phyloP scores from a whole-genome alignment of 2,113 vertebrate species.

The Zingel zingel region DNA sequence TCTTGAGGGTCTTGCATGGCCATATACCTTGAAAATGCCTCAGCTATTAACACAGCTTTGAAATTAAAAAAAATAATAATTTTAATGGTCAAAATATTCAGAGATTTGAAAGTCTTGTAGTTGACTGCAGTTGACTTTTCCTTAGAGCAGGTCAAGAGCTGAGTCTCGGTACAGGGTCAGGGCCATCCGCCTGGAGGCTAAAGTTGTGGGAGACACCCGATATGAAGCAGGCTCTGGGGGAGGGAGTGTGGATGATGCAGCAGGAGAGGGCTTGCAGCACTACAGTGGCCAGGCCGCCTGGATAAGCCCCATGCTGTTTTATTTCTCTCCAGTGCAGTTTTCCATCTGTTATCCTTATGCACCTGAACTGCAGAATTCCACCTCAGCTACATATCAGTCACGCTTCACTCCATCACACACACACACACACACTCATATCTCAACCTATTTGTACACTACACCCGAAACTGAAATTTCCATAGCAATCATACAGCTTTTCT shows the following conservation, averaged over 20 bases:
- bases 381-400: constrained; percentile 39
- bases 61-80: background rate
- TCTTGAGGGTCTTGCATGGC: background rate
- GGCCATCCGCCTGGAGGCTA: background rate
- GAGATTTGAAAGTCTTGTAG: background rate
- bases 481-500: constrained; percentile 48
- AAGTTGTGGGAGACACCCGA: constrained; percentile 17
- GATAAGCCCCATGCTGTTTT: constrained; percentile 54
- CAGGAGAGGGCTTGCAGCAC: constrained; percentile 40
- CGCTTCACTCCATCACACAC: constrained; percentile 28
- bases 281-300: constrained; percentile 15
- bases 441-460: constrained; percentile 53
- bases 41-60: background rate
- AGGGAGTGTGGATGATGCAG: constrained; percentile 41
- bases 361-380: constrained; percentile 49
- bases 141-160: constrained; percentile 5
- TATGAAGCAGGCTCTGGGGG: constrained; percentile 22
- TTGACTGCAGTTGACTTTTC: background rate
- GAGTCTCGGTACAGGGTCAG: constrained; percentile 9
- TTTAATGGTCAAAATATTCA: background rate
- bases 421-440: constrained; percentile 16
- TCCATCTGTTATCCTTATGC: constrained; percentile 67
- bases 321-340: constrained; percentile 53
- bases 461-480: constrained; percentile 65
- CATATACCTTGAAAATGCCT: background rate